These are phyloP conservation scores for Lophius piscatorius DNA, from an alignment of 2,113 vertebrate species.

Conservation along the genomic window DNA sequence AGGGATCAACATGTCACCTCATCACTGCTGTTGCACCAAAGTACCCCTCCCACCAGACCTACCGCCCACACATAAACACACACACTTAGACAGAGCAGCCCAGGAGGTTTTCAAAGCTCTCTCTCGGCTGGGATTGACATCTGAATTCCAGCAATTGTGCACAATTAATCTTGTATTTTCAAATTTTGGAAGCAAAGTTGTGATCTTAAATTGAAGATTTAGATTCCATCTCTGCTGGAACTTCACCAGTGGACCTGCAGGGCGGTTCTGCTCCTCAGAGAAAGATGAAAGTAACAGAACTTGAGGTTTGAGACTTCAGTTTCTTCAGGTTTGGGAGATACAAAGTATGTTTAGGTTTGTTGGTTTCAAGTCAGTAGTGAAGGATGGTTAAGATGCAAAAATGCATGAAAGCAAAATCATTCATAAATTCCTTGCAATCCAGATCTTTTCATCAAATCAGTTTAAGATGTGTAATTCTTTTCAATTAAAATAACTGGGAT, in stretches of 20 bases:
- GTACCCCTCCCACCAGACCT: conserved; percentile 32
- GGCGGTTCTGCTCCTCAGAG: conserved; percentile 14
- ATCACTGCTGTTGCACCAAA: conserved; percentile 48
- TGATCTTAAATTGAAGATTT: background rate
- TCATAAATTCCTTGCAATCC: background rate
- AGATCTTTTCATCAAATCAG: background rate
- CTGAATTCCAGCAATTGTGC: conserved; percentile 30
- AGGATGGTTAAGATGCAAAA: conserved; percentile 1
- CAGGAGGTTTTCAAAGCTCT: conserved; percentile 35
- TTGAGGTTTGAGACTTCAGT: conserved; percentile 1
- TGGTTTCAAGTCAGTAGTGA: conserved; percentile 1
- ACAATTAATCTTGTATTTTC: conserved; percentile 39
- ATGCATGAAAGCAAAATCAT: background rate
- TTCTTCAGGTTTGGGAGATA: background rate
- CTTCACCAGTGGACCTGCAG: conserved; percentile 7
- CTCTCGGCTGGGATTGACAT: conserved; percentile 32
- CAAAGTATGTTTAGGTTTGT: background rate
- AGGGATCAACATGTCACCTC: conserved; percentile 60
- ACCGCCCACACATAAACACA: conserved; percentile 16
- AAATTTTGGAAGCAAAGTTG: conserved; percentile 26
- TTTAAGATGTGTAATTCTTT: background rate
- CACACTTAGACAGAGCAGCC: conserved; percentile 21
- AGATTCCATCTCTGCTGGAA: conserved; percentile 26
- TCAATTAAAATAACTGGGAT: too few relatives aligned
- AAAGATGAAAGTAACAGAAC: background rate